phyloP scores from a whole-genome alignment of 2,797 vertebrate species.

The Loriculus beryllinus region DNA sequence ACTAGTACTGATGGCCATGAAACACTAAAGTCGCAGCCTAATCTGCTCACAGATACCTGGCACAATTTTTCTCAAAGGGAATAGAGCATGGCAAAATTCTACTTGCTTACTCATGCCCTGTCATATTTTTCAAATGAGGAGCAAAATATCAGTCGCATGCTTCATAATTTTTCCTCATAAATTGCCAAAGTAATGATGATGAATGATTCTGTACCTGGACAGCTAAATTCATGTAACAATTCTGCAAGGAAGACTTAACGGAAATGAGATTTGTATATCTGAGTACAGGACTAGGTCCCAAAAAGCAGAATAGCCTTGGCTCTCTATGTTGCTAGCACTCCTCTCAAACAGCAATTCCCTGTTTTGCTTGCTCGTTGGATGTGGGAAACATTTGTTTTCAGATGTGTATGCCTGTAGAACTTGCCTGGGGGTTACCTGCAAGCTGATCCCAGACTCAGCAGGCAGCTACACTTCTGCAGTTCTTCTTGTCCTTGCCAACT shows the following conservation, averaged over 20 bases:
- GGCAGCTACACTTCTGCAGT: neutral
- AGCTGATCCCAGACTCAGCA: neutral
- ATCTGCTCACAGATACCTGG: neutral
- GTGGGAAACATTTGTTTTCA: slow-evolving; percentile 2
- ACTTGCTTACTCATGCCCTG: neutral
- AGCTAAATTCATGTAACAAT: neutral
- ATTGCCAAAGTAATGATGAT: neutral
- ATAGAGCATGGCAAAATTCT: neutral
- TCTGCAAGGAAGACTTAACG: neutral
- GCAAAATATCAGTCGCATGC: neutral
- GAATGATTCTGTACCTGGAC: neutral
- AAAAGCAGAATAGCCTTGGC: neutral
- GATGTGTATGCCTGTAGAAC: neutral
- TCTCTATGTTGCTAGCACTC: neutral
- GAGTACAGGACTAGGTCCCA: neutral
- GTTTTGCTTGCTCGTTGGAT: neutral
- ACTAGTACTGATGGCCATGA: neutral
- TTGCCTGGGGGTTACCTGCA: neutral
- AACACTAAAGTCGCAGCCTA: neutral
- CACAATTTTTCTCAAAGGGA: neutral
- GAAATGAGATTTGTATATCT: neutral
- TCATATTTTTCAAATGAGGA: neutral
- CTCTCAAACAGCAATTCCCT: neutral
- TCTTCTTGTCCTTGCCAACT: neutral
- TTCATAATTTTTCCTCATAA: neutral